These are phyloP conservation scores for Oceanites oceanicus DNA, from an alignment of 2,113 vertebrate species.

Conservation along the genomic window DNA sequence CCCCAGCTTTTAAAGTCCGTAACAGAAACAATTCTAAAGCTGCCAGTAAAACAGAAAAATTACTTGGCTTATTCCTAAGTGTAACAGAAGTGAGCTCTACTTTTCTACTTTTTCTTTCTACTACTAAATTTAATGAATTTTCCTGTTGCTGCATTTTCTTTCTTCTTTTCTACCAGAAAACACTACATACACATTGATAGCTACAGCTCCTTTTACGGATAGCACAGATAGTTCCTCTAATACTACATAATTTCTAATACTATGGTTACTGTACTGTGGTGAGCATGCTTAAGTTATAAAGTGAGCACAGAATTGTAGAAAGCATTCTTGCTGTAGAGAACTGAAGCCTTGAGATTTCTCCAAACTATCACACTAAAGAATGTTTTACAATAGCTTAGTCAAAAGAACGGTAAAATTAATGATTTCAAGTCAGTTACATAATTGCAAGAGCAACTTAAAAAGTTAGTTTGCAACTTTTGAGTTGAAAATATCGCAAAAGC, in stretches of 20 bases:
- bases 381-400: background rate
- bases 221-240: background rate
- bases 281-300: fast-evolving
- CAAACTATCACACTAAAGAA: background rate
- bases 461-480: background rate
- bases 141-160: background rate
- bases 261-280: background rate
- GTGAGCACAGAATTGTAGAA: background rate
- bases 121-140: background rate
- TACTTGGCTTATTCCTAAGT: background rate
- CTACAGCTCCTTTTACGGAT: background rate
- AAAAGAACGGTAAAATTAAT: background rate
- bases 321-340: background rate
- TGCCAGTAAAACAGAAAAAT: background rate
- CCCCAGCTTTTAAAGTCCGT: background rate
- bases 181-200: background rate
- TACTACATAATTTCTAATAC: background rate
- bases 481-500: background rate
- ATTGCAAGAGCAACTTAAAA: background rate
- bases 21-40: background rate
- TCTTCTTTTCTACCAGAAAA: background rate
- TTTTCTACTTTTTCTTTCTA: background rate
- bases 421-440: background rate
- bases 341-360: background rate
- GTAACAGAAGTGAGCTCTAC: background rate